Evolutionary conservation across 1,140 invertebrate genomes (phyloP).

Genomic region (Brachionus calyciflorus): DNA sequence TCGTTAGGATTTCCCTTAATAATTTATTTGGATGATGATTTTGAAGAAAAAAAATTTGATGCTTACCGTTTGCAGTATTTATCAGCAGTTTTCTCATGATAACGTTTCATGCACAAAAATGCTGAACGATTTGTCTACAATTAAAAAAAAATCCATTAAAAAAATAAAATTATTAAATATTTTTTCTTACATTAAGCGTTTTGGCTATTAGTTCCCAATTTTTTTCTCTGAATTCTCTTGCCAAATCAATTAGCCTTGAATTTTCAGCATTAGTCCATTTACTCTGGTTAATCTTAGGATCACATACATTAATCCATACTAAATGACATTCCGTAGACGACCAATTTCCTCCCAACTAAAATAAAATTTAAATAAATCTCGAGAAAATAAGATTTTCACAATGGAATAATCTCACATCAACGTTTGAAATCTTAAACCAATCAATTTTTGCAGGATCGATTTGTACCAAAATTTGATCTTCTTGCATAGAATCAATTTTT

Average conservation of each 20-base stretch:
- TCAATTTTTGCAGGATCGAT: constrained; percentile 23
- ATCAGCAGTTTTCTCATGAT: constrained; percentile 45
- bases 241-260: constrained; percentile 14
- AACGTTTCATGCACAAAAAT: constrained; percentile 46
- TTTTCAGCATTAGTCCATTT: constrained; percentile 38
- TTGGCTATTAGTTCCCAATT: constrained; percentile 36
- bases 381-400: background rate
- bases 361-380: background rate
- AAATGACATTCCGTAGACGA: constrained; percentile 19
- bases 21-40: too few relatives aligned
- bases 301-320: constrained; percentile 38
- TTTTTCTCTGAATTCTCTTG: constrained; percentile 34
- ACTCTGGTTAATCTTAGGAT: constrained; percentile 44
- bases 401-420: background rate
- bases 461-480: constrained; percentile 35
- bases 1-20: too few relatives aligned
- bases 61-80: constrained; percentile 27
- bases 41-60: background rate
- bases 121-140: constrained; percentile 34
- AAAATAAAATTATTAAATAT: background rate
- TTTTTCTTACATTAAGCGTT: background rate
- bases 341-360: constrained; percentile 19
- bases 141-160: background rate
- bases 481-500: constrained; percentile 36
- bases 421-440: constrained; percentile 41